Percentiles rank a stretch among this genome's conserved stretches.
These are phyloP conservation scores for Macropis europaea DNA, from an alignment of 2,888 invertebrate genomes.

Conservation along the genomic window DNA sequence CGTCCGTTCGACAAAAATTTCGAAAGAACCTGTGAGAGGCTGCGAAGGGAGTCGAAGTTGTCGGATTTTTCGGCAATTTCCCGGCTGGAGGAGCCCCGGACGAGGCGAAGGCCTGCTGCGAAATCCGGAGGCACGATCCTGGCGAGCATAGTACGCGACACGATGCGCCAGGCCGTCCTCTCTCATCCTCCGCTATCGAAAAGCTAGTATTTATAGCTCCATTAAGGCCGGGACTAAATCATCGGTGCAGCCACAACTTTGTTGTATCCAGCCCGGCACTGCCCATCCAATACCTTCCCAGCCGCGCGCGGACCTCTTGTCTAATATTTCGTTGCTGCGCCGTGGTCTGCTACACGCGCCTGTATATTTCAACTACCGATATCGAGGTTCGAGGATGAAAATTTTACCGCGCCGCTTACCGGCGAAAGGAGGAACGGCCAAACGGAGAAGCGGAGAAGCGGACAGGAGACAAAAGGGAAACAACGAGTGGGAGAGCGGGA, in stretches of 20 bases:
- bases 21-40: no score
- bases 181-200: constrained; percentile 81
- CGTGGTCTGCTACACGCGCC: constrained; percentile 67
- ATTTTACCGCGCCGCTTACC: constrained; percentile 52
- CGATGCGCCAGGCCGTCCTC: constrained; percentile 57
- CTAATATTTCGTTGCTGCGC: constrained; percentile 76
- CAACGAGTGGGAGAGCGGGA: not conserved
- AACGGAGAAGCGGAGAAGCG: not conserved
- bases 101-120: constrained; percentile 20
- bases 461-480: not conserved
- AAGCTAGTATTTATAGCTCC: constrained; percentile 84
- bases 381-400: constrained; percentile 61
- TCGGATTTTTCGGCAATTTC: constrained; percentile 4
- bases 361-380: constrained; percentile 69
- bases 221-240: constrained; percentile 84
- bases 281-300: constrained; percentile 74
- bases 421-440: constrained; percentile 37
- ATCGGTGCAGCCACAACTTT: constrained; percentile 82
- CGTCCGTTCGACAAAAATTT: not conserved
- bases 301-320: constrained; percentile 72
- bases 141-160: constrained; percentile 45
- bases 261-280: constrained; percentile 73
- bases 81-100: not conserved
- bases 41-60: no score
- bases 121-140: constrained; percentile 57